These are phyloP conservation scores for Holacanthella duospinosa DNA, from an alignment of 2,888 invertebrate species.

Conservation along the genomic window DNA sequence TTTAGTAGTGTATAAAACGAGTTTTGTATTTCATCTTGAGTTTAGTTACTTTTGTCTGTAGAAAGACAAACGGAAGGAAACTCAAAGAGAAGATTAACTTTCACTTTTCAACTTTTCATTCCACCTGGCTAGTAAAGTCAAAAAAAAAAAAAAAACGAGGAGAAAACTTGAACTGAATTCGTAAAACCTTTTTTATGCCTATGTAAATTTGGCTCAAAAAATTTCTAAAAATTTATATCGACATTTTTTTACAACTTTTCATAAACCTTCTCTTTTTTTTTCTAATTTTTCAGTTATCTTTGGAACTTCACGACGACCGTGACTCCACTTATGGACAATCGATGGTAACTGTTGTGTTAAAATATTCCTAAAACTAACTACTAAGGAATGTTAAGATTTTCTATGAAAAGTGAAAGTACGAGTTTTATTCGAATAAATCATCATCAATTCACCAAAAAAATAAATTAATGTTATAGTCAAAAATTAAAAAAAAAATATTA, in stretches of 20 bases:
- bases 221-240: no score
- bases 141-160: not conserved
- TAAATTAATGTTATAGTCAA: no score
- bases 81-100: slow-evolving; percentile 1
- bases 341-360: no score
- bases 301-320: slow-evolving; percentile 17
- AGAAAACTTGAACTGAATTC: not conserved
- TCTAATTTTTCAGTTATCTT: slow-evolving; percentile 19
- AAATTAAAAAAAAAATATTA: no score
- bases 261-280: no score
- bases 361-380: no score
- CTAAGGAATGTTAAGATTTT: no score
- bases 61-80: not conserved
- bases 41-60: not conserved
- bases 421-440: no score
- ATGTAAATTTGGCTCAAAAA: not conserved
- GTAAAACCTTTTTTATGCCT: not conserved
- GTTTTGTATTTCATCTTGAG: not conserved
- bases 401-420: no score
- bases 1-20: no score
- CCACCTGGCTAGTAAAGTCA: not conserved
- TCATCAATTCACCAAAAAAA: no score
- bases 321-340: slow-evolving; percentile 25
- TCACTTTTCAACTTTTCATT: not conserved
- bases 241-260: not conserved